Base-by-base conservation (phyloP, 1,140 invertebrate genomes). In the Drosophila simulans region DNA sequence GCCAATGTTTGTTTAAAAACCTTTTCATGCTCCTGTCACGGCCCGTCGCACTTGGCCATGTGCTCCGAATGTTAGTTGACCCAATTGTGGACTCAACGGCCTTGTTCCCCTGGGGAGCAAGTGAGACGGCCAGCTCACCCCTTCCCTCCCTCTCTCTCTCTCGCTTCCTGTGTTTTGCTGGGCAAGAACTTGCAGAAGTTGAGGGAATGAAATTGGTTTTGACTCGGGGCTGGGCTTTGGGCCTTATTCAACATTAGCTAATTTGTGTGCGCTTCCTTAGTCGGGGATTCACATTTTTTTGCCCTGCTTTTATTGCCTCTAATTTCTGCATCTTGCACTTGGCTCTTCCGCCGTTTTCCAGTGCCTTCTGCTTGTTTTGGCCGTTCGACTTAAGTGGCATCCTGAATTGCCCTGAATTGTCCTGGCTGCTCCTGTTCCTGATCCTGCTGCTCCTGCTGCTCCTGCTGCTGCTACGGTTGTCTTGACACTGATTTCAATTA, bases 401-500 rank as follows among this genome's bases (percentile, higher is more conserved):
- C 35, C 35, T 40, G 51, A 69, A 70, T 70, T 55, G 66, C 69
- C 35, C 35, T 40, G 49, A 69, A 71, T 70, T 48, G 68, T 56
- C 49, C 49, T 34, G 54, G 66, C 45, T 70, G 42, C 40, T 43
- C 8, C 45, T 55, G 40, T 27, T 66, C 12, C 39, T 37, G 53
- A 27, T 71, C 10, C 17, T 20, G 42, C 17, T 17, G 1, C 39
- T 71, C 10, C 17, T 20, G 42, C 17, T 17, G 1, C 39, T 15
- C 5, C 17, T 62, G 1, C 39, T 15, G 10, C n/a, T 62, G n/a
- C 17, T 76, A 31, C 13, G 35, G 42, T 56, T 66, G 68, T 78
- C 79, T 62, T 80, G 76, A 88, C 84, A 89, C 83, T 89, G 83
- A 89, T 89, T 88, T 88, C 84, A 88, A 86, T 88, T 86, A 86